Percentiles rank a stretch among this genome's conserved stretches.
These are phyloP conservation scores for Lepidochitona cinerea DNA, from an alignment of 2,888 invertebrate genomes.

Conservation along the genomic window DNA sequence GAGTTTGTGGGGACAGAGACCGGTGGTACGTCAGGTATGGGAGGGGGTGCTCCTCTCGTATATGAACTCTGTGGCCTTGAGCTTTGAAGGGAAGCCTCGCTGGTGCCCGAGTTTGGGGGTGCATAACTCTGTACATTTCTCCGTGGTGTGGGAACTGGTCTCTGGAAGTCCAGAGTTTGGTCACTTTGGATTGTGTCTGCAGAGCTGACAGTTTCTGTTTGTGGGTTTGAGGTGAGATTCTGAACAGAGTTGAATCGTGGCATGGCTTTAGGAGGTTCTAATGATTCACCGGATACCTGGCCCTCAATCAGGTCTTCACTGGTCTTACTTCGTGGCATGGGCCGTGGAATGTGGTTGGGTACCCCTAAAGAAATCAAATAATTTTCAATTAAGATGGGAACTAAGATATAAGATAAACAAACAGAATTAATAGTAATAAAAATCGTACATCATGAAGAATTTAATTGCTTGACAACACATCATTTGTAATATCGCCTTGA, in stretches of 20 bases:
- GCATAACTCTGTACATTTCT: slow-evolving; percentile 45
- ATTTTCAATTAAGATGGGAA: too few relatives aligned
- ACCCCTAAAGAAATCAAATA: background rate
- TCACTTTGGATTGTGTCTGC: background rate
- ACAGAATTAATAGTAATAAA: too few relatives aligned
- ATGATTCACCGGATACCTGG: background rate
- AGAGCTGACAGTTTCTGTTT: background rate
- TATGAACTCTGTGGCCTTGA: slow-evolving; percentile 15
- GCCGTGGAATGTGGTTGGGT: background rate
- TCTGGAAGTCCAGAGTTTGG: background rate
- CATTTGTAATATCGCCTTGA: too few relatives aligned
- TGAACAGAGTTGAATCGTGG: slow-evolving; percentile 42
- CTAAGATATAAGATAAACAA: too few relatives aligned
- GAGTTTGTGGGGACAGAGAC: slow-evolving; percentile 6
- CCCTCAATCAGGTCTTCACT: background rate
- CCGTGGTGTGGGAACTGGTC: slow-evolving; percentile 45
- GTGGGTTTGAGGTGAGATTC: slow-evolving; percentile 29
- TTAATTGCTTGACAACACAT: too few relatives aligned
- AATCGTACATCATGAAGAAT: too few relatives aligned
- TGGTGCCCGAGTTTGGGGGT: slow-evolving; percentile 1
- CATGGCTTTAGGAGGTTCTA: slow-evolving; percentile 34
- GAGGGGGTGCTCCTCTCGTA: slow-evolving; percentile 9
- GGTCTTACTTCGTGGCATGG: background rate
- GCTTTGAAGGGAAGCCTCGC: background rate
- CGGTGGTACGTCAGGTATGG: slow-evolving; percentile 8